phyloP scores from a whole-genome alignment of 2,797 vertebrate species.

The Cossypha caffra region DNA sequence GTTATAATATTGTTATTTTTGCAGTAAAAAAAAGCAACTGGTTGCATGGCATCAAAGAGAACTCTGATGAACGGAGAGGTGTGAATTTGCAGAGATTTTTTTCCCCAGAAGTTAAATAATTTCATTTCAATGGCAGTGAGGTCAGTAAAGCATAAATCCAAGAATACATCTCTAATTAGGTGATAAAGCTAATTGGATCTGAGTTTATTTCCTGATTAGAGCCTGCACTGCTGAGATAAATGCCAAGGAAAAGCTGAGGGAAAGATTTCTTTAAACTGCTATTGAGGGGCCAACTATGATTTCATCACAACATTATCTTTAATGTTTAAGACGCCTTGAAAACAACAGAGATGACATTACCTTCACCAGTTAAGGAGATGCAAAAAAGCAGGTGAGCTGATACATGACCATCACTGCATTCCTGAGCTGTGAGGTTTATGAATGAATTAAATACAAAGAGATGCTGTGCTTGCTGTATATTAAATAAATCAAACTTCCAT shows the following conservation, averaged over 20 bases:
- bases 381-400: background rate
- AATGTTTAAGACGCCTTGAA: background rate
- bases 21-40: background rate
- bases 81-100: background rate
- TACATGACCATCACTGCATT: background rate
- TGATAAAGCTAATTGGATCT: conserved; percentile 58
- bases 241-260: background rate
- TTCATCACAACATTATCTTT: background rate
- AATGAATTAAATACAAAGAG: background rate
- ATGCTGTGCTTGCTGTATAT: background rate
- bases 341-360: background rate
- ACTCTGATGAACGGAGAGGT: background rate
- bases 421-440: background rate
- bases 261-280: conserved; percentile 18
- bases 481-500: rapidly evolving
- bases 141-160: conserved; percentile 41
- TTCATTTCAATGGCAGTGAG: conserved; percentile 34
- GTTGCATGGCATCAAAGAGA: background rate
- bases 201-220: conserved; percentile 63
- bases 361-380: background rate
- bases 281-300: background rate
- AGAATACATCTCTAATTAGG: conserved; percentile 51
- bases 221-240: conserved; percentile 51
- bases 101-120: background rate
- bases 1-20: background rate